A percentile compares a stretch with the other conserved stretches of the same genome.
These are phyloP conservation scores for Carettochelys insculpta DNA, from an alignment of 2,113 vertebrate species.

Conservation along the genomic window DNA sequence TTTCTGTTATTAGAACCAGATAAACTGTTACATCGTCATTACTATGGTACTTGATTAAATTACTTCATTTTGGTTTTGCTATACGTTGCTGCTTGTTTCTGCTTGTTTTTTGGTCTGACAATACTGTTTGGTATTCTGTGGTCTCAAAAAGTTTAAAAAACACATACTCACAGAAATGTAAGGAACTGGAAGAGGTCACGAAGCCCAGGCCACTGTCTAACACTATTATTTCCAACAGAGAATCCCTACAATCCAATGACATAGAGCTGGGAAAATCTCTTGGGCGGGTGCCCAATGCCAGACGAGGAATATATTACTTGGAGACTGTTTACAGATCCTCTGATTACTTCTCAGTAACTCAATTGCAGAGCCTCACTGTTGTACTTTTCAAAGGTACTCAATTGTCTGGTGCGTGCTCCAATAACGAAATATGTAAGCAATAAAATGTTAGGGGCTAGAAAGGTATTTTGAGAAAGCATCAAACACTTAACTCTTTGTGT, in stretches of 20 bases:
- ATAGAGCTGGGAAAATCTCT: background rate
- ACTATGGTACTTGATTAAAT: too few species aligned
- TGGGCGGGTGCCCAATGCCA: background rate
- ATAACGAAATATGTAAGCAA: background rate
- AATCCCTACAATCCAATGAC: background rate
- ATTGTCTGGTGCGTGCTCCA: background rate
- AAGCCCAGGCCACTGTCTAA: background rate
- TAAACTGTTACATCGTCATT: too few species aligned
- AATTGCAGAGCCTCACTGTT: too few species aligned
- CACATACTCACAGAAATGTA: background rate
- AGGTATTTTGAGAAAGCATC: background rate
- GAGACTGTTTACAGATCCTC: background rate
- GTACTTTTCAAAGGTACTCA: background rate
- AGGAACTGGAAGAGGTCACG: background rate
- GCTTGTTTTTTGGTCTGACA: too few species aligned
- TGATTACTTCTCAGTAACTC: background rate
- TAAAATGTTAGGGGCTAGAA: background rate
- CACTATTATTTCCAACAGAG: background rate
- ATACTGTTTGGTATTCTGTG: too few species aligned
- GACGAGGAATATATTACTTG: background rate
- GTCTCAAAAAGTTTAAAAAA: too few species aligned
- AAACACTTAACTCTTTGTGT: background rate
- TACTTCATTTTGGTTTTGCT: too few species aligned
- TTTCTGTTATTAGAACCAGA: too few species aligned
- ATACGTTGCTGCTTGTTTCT: too few species aligned